These are phyloP conservation scores for Gobio occitaniae DNA, from an alignment of 2,797 vertebrate genomes.

Conservation along the genomic window DNA sequence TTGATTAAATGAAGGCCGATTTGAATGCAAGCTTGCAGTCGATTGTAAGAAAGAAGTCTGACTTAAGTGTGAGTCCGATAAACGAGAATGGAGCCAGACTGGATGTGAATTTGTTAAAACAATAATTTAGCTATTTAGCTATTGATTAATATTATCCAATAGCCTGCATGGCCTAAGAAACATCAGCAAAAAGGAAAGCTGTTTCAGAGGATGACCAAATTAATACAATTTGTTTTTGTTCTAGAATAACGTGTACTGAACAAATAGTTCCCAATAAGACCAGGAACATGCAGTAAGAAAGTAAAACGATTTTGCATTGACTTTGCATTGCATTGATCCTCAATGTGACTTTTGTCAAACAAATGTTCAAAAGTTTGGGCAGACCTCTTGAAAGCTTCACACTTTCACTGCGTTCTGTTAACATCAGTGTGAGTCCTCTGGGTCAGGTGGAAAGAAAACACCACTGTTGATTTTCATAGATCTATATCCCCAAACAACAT, in stretches of 20 bases:
- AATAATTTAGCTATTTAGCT: too few relatives aligned
- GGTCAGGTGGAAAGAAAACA: slow-evolving; percentile 61
- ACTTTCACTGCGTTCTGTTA: slow-evolving; percentile 54
- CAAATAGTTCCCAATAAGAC: not conserved
- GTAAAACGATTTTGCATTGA: not conserved
- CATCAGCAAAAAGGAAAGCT: too few relatives aligned
- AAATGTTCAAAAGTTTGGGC: not conserved
- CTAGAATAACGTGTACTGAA: too few relatives aligned
- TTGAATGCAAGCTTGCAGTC: not conserved
- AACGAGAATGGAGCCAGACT: too few relatives aligned
- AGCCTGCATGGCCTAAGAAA: too few relatives aligned
- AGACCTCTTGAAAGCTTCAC: slow-evolving; percentile 14
- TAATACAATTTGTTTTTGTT: too few relatives aligned
- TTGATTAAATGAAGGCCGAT: not conserved
- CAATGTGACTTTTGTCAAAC: slow-evolving; percentile 29
- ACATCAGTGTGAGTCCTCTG: slow-evolving; percentile 59
- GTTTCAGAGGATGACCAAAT: too few relatives aligned
- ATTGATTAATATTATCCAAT: too few relatives aligned
- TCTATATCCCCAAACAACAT: slow-evolving; percentile 51
- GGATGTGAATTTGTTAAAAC: too few relatives aligned
- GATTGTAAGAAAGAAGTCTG: not conserved
- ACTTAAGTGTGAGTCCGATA: not conserved
- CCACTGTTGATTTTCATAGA: slow-evolving; percentile 59
- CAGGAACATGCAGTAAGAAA: not conserved
- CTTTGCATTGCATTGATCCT: not conserved